These are phyloP conservation scores for Drosophila yakuba DNA, from an alignment of 1,140 invertebrate species.

Conservation along the genomic window DNA sequence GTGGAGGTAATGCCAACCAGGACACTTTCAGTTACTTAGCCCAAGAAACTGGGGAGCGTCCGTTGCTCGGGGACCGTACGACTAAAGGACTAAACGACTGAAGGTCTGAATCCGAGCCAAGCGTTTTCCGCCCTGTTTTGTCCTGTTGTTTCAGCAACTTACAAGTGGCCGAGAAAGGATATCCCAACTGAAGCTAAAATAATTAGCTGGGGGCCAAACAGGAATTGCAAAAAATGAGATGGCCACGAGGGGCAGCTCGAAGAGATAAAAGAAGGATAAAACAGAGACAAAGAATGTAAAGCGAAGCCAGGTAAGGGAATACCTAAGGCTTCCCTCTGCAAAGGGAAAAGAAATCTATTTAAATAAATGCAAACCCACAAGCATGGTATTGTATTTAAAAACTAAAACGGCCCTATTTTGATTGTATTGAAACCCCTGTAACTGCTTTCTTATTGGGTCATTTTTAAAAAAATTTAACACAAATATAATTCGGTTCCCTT, in stretches of 20 bases:
- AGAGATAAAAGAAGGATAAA: constrained; percentile 14
- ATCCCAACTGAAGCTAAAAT: constrained; percentile 42
- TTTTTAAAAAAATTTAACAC: too few species aligned
- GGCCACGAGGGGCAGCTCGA: constrained; percentile 28
- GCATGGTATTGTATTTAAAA: too few species aligned
- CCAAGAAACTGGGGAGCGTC: constrained; percentile 19
- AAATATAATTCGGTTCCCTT: too few species aligned
- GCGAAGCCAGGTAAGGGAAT: constrained; percentile 5
- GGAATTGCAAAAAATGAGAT: constrained; percentile 23
- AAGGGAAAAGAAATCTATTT: too few species aligned
- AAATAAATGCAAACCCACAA: too few species aligned
- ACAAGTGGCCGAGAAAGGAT: constrained; percentile 40
- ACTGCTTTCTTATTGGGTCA: too few species aligned
- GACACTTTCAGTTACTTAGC: constrained; percentile 52
- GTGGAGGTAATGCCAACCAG: constrained; percentile 45
- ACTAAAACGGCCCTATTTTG: too few species aligned
- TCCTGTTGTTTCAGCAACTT: constrained; percentile 26
- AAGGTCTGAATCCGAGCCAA: constrained; percentile 7
- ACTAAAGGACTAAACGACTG: not conserved
- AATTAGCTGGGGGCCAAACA: constrained; percentile 46
- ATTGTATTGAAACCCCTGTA: too few species aligned
- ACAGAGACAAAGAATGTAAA: constrained; percentile 3
- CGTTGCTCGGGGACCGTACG: constrained; percentile 29
- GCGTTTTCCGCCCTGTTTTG: constrained; percentile 10
- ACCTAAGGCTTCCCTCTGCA: not conserved